A percentile compares a stretch with the other conserved stretches of the same genome.
Conservation (phyloP, 2,113 vertebrate genomes). For the Emydocephalus ijimae region DNA sequence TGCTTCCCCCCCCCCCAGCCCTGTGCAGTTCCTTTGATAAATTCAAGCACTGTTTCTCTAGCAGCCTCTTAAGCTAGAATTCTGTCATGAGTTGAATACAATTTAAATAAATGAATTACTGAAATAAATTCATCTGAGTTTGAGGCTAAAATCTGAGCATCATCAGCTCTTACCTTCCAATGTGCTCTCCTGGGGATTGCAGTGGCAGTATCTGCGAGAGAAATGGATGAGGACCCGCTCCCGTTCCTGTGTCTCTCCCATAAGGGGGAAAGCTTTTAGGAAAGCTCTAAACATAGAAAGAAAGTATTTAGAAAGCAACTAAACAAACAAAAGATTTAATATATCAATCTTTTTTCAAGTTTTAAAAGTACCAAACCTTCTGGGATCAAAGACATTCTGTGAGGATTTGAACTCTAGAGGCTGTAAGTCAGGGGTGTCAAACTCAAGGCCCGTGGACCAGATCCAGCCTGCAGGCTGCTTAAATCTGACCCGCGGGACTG, state of each 20-base stretch:
- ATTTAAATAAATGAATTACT: neutral
- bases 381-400: neutral
- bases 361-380: neutral
- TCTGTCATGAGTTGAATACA: neutral
- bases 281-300: constrained; percentile 76
- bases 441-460: too few species aligned
- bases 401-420: neutral
- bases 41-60: neutral
- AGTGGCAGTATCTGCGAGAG: constrained; percentile 83
- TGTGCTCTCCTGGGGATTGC: constrained; percentile 81
- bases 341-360: neutral
- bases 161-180: constrained; percentile 67
- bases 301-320: neutral
- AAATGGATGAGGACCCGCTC: constrained; percentile 92
- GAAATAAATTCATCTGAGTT: neutral
- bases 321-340: neutral
- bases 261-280: constrained; percentile 85
- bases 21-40: neutral
- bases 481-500: too few species aligned
- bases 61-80: neutral
- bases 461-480: too few species aligned
- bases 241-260: constrained; percentile 94
- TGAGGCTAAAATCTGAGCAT: neutral
- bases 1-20: neutral
- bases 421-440: neutral